These are phyloP conservation scores for Squalus acanthias DNA, from an alignment of 2,797 vertebrate species.

Conservation along the genomic window DNA sequence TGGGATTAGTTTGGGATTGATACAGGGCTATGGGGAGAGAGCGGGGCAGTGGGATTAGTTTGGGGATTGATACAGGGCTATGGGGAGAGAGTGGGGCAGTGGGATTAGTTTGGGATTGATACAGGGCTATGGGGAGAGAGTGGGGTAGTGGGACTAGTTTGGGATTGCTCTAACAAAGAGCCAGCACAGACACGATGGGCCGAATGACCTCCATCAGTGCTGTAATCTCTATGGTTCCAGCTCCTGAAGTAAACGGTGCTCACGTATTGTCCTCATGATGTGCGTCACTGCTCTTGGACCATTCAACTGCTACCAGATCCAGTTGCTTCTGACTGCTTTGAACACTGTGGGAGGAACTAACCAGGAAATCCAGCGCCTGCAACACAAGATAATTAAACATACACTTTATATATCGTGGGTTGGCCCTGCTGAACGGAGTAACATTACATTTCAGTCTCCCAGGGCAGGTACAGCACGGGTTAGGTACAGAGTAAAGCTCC, in stretches of 20 bases:
- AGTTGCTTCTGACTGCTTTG: conserved; percentile 63
- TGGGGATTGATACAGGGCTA: neutral
- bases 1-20: neutral
- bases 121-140: neutral
- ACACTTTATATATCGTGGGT: neutral
- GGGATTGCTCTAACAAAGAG: neutral
- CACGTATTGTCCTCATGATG: conserved; percentile 62
- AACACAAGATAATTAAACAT: neutral
- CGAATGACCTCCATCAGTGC: neutral
- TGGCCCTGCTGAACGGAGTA: neutral
- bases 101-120: neutral
- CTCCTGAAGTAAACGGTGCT: conserved; percentile 41
- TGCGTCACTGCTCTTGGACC: conserved; percentile 56
- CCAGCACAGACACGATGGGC: neutral
- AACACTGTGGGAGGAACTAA: conserved; percentile 60
- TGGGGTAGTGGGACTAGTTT: neutral
- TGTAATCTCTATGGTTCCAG: neutral
- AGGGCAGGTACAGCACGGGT: neutral
- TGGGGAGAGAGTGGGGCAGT: neutral
- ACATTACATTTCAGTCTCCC: neutral
- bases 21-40: neutral
- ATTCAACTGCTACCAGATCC: conserved; percentile 59
- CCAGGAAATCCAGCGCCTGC: conserved; percentile 69
- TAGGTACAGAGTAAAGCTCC: neutral
- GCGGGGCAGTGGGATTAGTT: neutral